These are phyloP conservation scores for Aphis craccivora DNA, from an alignment of 1,140 invertebrate genomes.

Conservation along the genomic window DNA sequence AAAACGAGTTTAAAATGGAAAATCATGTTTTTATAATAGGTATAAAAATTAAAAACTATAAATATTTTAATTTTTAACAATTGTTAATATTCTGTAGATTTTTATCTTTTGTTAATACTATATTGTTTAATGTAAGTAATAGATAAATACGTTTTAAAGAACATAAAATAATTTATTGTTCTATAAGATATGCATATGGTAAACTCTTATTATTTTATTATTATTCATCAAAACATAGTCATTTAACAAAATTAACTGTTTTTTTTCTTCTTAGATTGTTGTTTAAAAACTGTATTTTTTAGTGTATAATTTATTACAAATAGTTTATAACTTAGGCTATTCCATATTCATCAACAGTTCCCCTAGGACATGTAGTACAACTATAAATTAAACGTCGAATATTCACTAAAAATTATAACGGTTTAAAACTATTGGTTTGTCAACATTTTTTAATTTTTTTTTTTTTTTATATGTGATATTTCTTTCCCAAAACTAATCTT, in stretches of 20 bases:
- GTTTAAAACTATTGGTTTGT: background rate
- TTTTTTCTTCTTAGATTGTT: background rate
- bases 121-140: background rate
- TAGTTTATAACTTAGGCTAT: background rate
- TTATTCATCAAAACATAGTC: background rate
- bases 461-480: background rate
- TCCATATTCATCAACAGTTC: conserved; percentile 20
- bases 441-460: conserved; percentile 31
- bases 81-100: background rate
- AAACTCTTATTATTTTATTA: background rate
- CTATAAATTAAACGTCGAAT: conserved; percentile 34
- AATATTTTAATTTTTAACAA: background rate
- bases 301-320: background rate
- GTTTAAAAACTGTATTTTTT: background rate
- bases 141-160: background rate
- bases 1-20: background rate
- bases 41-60: too few relatives aligned
- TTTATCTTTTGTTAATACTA: background rate
- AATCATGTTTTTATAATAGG: background rate
- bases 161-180: background rate
- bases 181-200: background rate
- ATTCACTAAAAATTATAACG: conserved; percentile 35
- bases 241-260: background rate
- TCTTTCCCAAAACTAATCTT: background rate
- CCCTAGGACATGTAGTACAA: background rate